phyloP scores from a whole-genome alignment of 1,140 invertebrate genomes.

The Thaumetopoea pityocampa region DNA sequence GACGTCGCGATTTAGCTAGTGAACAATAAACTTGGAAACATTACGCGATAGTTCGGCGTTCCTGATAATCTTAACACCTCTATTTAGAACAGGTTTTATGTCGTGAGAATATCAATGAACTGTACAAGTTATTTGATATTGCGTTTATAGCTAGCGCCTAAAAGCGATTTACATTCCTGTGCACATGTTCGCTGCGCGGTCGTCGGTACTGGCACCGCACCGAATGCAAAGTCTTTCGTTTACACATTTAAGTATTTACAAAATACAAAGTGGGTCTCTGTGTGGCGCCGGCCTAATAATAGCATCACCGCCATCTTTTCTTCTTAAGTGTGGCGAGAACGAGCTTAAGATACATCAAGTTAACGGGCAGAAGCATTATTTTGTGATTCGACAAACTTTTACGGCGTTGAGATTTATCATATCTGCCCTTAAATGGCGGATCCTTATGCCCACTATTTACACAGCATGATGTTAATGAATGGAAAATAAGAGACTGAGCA shows the following conservation, averaged over 20 bases:
- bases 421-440: too few species aligned
- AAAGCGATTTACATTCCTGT: constrained; percentile 12
- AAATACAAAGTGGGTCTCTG: too few species aligned
- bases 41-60: not conserved
- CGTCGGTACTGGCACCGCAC: constrained; percentile 11
- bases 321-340: too few species aligned
- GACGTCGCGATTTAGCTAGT: not conserved
- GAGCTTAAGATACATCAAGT: too few species aligned
- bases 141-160: too few species aligned
- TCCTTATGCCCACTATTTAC: constrained; percentile 2
- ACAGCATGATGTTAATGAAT: constrained; percentile 6
- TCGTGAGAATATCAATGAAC: constrained; percentile 15
- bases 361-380: too few species aligned
- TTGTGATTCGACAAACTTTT: too few species aligned
- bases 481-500: constrained; percentile 24
- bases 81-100: constrained; percentile 12
- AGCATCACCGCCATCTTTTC: too few species aligned
- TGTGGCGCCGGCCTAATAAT: too few species aligned
- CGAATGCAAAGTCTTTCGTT: constrained; percentile 10
- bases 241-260: constrained; percentile 6
- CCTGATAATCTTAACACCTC: constrained; percentile 12
- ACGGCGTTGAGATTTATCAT: too few species aligned
- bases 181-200: constrained; percentile 5
- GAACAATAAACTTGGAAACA: not conserved
- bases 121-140: constrained; percentile 8